phyloP scores from a whole-genome alignment of 2,888 invertebrate species.

The Tuberolachnus salignus region DNA sequence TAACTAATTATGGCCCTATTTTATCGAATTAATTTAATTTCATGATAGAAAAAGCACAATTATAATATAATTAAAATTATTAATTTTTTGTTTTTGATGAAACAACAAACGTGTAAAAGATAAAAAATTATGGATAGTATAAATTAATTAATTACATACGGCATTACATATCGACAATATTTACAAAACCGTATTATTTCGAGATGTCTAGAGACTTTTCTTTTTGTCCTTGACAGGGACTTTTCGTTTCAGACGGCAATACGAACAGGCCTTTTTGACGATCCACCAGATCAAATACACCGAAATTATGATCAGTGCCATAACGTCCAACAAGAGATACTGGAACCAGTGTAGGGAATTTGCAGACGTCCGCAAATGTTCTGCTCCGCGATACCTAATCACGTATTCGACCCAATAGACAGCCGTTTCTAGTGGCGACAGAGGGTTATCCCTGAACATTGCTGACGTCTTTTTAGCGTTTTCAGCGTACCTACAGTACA shows the following conservation, averaged over 20 bases:
- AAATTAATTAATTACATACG: too few relatives aligned
- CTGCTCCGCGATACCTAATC: constrained; percentile 61
- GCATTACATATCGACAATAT: too few relatives aligned
- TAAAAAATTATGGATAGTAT: too few relatives aligned
- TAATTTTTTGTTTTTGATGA: too few relatives aligned
- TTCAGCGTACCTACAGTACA: background rate
- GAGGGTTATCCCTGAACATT: constrained; percentile 40
- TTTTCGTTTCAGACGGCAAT: too few relatives aligned
- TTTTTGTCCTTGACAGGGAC: background rate
- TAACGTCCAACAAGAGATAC: constrained; percentile 60
- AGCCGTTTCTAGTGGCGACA: constrained; percentile 33
- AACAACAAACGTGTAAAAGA: too few relatives aligned
- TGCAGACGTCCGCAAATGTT: constrained; percentile 59
- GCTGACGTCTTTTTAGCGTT: constrained; percentile 30
- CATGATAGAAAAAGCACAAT: too few relatives aligned
- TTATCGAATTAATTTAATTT: too few relatives aligned
- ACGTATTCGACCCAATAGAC: constrained; percentile 52
- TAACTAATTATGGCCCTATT: too few relatives aligned
- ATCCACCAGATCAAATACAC: background rate
- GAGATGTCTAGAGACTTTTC: background rate
- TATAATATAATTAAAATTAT: too few relatives aligned
- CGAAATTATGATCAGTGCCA: constrained; percentile 36
- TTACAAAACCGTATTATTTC: background rate
- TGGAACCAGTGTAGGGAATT: constrained; percentile 60
- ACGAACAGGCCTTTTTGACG: background rate